Evolutionary conservation across 2,888 invertebrate genomes (phyloP), one percentile per base, ranked within the genome.

Genomic region (Endotricha flammealis): DNA sequence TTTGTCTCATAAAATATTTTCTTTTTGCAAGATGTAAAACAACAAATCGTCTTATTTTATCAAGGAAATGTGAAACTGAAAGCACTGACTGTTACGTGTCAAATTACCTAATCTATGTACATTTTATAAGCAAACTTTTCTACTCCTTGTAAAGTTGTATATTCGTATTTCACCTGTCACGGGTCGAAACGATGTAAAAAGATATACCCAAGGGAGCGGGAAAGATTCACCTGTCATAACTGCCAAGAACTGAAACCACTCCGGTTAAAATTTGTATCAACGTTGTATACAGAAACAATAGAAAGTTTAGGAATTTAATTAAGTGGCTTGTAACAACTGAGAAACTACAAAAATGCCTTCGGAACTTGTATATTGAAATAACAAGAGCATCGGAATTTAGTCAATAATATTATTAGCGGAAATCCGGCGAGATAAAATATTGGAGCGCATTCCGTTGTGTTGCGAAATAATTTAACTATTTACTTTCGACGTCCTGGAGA

Each of bases 171-270:
- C 37, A 38, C 46, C 46, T 46, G 41, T 41, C 43, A 43, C 32
- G 25, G 25, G n/a, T 11, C 23, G 29, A 36, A 37, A 36, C 22
- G 37, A 34, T 20, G 41, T 41, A 20, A 3, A 20, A 20, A 8
- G 25, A 33, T 33, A 25, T 45, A 39, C 51, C 43, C 47, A 11
- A 34, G 43, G 49, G 53, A 47, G 39, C 39, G 46, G 48, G 42
- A 28, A 38, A 44, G 44, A 50, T 42, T 52, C 23, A 37, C 39
- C 39, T 63, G 60, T 58, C 57, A 54, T 35, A 61, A 61, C 54
- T 59, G 62, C 50, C 62, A 55, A 36, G 48, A 49, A 52, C 36
- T 38, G 33, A 53, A 55, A 50, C 51, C 41, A 47, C 36, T 34
- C 12, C 27, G 32, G 36, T 31, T 36, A 40, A 47, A 33, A 25